phyloP scores from a whole-genome alignment of 1,140 invertebrate genomes.

The Brachionus manjavacas region DNA sequence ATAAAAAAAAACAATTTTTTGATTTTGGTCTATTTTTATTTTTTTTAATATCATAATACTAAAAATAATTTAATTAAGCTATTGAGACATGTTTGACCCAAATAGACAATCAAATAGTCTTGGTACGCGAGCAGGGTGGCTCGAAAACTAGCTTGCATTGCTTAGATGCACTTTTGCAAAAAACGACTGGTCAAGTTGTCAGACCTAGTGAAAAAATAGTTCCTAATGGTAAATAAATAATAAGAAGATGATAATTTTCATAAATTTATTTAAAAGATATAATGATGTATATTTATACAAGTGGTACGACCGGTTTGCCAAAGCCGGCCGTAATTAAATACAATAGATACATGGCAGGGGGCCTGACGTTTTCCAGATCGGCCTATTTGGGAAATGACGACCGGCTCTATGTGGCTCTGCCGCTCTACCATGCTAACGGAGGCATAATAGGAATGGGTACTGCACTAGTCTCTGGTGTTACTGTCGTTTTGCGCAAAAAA shows the following conservation, averaged over 20 bases:
- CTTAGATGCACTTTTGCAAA: background rate
- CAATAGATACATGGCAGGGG: slow-evolving; percentile 5
- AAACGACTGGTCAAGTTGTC: background rate
- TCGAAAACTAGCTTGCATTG: background rate
- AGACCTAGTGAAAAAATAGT: background rate
- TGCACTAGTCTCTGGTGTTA: slow-evolving; percentile 72
- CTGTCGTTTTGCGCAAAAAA: slow-evolving; percentile 79
- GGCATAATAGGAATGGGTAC: slow-evolving; percentile 62
- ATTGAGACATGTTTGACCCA: background rate
- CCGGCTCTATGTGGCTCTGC: slow-evolving; percentile 78
- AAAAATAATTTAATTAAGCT: background rate
- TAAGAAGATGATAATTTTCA: background rate
- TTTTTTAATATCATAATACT: too few species aligned
- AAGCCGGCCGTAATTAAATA: slow-evolving; percentile 59
- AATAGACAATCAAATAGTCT: background rate
- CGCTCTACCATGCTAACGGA: slow-evolving; percentile 88
- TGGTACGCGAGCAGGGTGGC: background rate
- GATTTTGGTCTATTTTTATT: too few species aligned
- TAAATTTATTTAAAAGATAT: background rate
- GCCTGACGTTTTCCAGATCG: background rate
- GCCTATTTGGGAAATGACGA: slow-evolving; percentile 58
- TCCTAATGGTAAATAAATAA: background rate
- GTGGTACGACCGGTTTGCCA: slow-evolving; percentile 83
- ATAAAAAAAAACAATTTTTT: too few species aligned
- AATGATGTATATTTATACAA: slow-evolving; percentile 77